These are phyloP conservation scores for Syngnathus scovelli DNA, from an alignment of 2,113 vertebrate genomes.

Conservation along the genomic window DNA sequence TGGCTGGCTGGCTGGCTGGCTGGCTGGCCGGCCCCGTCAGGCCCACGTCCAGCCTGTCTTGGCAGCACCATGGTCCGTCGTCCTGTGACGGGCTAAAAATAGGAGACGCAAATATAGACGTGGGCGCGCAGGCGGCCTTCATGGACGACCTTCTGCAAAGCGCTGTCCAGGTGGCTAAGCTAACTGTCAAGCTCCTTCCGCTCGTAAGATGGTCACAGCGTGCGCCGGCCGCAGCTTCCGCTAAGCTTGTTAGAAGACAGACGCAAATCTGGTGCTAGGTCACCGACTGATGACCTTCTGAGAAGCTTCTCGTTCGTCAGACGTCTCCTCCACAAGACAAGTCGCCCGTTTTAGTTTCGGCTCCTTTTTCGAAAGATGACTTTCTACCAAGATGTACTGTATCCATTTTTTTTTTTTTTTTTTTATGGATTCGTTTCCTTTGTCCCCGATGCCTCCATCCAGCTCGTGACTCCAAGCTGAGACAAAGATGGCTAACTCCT, in stretches of 20 bases:
- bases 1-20: too few species aligned
- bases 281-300: neutral
- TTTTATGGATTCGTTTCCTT: too few species aligned
- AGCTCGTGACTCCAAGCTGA: conserved; percentile 6
- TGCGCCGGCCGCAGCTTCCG: neutral
- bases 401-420: too few species aligned
- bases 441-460: conserved; percentile 38
- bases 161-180: neutral
- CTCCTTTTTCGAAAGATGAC: too few species aligned
- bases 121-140: neutral
- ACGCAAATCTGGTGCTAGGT: neutral
- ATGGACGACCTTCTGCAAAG: neutral
- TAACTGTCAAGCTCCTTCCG: neutral
- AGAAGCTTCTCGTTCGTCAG: too few species aligned
- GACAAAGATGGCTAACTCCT: conserved; percentile 77
- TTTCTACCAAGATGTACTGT: too few species aligned
- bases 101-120: neutral
- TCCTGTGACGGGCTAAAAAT: neutral
- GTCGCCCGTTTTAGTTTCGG: too few species aligned
- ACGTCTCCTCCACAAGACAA: too few species aligned
- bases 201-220: neutral
- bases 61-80: neutral
- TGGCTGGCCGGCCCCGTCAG: neutral
- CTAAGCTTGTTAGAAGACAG: conserved; percentile 7
- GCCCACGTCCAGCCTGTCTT: neutral